Conservation (phyloP, 2,797 vertebrate species). For the Rhynchonycteris naso region DNA sequence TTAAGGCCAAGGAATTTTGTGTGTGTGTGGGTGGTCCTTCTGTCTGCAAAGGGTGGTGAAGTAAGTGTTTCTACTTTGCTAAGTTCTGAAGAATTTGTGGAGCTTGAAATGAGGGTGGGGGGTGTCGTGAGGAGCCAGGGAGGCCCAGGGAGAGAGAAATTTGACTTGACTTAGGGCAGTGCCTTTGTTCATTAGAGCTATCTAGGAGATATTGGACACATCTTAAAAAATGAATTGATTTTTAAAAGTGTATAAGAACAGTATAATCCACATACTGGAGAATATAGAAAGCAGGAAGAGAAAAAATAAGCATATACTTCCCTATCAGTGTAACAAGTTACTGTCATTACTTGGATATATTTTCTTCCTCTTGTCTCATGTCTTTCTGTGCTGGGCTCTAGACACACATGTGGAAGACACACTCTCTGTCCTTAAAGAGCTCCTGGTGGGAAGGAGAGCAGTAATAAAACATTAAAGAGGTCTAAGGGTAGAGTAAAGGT, state of each 20-base stretch:
- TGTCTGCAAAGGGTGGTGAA: conserved; percentile 29
- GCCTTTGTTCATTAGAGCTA: not conserved
- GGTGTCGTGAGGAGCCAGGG: not conserved
- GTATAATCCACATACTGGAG: conserved; percentile 3
- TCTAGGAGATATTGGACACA: not conserved
- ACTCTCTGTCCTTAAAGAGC: not conserved
- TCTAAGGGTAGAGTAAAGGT: not conserved
- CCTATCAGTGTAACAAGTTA: not conserved
- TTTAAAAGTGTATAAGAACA: not conserved
- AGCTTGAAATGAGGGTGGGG: not conserved
- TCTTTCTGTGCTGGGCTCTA: not conserved
- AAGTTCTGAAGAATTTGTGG: conserved; percentile 34
- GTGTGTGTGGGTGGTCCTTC: conserved; percentile 66
- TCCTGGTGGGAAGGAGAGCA: not conserved
- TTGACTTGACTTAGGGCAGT: not conserved
- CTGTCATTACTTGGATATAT: not conserved
- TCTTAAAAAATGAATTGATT: not conserved
- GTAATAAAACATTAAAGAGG: not conserved
- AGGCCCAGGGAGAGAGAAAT: not conserved
- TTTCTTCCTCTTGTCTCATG: not conserved
- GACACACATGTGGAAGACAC: not conserved
- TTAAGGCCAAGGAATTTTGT: conserved; percentile 62
- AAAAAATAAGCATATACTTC: not conserved
- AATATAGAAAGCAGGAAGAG: conserved; percentile 2
- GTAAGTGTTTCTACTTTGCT: conserved; percentile 44